A percentile compares a stretch with the other conserved stretches of the same genome.
Conservation (phyloP, 2,113 vertebrate genomes). For the Perognathus longimembris region DNA sequence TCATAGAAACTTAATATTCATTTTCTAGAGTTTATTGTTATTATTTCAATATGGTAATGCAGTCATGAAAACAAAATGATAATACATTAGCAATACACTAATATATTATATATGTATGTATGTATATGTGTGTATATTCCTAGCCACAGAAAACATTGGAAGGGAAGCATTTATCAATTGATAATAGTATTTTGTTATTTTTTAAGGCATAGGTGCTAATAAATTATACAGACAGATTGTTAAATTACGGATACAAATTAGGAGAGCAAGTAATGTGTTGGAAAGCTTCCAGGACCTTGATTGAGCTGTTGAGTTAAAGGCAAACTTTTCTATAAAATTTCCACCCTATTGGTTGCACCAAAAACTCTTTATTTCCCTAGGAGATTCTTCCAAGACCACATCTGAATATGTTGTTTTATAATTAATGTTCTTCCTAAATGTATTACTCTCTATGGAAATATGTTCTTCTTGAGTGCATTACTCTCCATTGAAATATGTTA, state of each 20-base stretch:
- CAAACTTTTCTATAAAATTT: background rate
- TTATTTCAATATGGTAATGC: background rate
- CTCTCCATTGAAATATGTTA: background rate
- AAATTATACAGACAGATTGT: background rate
- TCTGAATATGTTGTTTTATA: background rate
- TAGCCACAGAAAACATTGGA: background rate
- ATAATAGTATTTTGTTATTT: background rate
- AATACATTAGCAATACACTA: background rate
- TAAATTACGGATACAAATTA: background rate
- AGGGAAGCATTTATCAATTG: background rate
- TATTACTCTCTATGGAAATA: background rate
- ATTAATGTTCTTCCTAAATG: background rate
- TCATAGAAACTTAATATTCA: background rate
- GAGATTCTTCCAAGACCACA: background rate
- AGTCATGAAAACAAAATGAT: background rate
- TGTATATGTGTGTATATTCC: too few species aligned
- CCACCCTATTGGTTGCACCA: too few species aligned
- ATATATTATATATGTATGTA: too few species aligned
- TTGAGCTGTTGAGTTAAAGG: background rate
- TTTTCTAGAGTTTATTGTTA: background rate
- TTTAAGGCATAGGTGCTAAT: background rate
- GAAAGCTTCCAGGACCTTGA: background rate
- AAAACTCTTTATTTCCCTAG: background rate
- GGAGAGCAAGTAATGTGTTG: background rate
- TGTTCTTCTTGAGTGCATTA: background rate